phyloP scores from a whole-genome alignment of 2,113 vertebrate species.

The Phylloscopus trochiloides region DNA sequence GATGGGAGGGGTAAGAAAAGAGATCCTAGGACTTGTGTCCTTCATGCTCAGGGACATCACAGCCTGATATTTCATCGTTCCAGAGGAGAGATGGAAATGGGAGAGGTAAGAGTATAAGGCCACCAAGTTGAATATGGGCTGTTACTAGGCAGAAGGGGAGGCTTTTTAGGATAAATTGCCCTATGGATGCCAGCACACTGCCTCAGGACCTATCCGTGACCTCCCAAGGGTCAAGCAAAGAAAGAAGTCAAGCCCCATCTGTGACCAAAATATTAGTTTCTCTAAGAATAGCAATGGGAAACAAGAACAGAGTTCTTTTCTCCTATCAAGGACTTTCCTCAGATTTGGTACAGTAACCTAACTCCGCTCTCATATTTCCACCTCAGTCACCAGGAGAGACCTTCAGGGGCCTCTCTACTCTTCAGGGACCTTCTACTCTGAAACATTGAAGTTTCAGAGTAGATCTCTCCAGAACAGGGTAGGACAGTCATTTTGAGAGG shows the following conservation, averaged over 20 bases:
- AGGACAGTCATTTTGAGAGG: neutral
- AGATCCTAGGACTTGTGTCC: neutral
- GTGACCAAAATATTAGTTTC: neutral
- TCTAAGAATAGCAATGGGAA: neutral
- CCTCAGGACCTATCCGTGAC: neutral
- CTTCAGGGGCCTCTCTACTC: neutral
- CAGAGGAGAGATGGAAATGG: neutral
- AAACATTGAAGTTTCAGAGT: neutral
- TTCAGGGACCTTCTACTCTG: too few relatives aligned
- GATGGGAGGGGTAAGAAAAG: neutral
- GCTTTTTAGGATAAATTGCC: neutral
- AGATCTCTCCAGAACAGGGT: accelerated
- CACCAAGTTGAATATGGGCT: neutral
- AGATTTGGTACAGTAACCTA: neutral
- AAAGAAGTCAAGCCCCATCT: neutral
- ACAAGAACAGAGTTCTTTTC: neutral
- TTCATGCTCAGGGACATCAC: neutral
- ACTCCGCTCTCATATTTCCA: neutral
- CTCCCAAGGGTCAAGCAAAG: neutral
- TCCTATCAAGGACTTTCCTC: neutral
- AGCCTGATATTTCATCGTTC: neutral
- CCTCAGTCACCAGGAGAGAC: neutral
- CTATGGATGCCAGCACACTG: neutral
- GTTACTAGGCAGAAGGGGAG: neutral
- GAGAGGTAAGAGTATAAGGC: neutral